Percentiles rank a stretch among this genome's conserved stretches.
These are phyloP conservation scores for Aspiorhynchus laticeps DNA, from an alignment of 2,113 vertebrate species.

Conservation along the genomic window DNA sequence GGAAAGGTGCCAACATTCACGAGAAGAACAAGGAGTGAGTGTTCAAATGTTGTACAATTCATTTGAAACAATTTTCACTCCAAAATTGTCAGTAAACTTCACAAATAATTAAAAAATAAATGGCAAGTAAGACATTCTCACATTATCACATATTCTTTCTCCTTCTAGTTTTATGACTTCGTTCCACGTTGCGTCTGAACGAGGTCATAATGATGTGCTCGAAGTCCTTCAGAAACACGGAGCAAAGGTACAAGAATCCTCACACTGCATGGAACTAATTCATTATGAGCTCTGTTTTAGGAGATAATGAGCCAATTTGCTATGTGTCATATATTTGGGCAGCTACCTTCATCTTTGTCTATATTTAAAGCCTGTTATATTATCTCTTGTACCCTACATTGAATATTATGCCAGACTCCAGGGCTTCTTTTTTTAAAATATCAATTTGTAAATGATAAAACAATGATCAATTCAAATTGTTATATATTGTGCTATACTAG, in stretches of 20 bases:
- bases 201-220: slow-evolving; percentile 96
- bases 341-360: not conserved
- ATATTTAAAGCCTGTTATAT: not conserved
- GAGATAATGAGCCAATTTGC: not conserved
- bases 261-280: not conserved
- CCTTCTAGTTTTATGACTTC: slow-evolving; percentile 93
- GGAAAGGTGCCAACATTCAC: slow-evolving; percentile 97
- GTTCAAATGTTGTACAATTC: not conserved
- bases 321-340: not conserved
- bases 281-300: not conserved
- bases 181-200: slow-evolving; percentile 92
- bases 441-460: not conserved
- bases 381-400: not conserved
- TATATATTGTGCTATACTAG: too few species aligned
- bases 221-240: slow-evolving; percentile 98
- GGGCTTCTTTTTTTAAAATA: not conserved
- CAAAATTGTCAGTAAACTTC: not conserved
- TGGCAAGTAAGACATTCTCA: not conserved
- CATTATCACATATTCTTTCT: slow-evolving; percentile 25
- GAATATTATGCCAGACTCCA: not conserved
- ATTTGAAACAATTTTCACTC: not conserved
- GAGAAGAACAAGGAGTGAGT: slow-evolving; percentile 99
- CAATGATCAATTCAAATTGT: not conserved
- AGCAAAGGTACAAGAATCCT: slow-evolving; percentile 83
- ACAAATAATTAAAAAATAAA: not conserved